phyloP scores from a whole-genome alignment of 2,113 vertebrate species.

The Gallinago undulata region DNA sequence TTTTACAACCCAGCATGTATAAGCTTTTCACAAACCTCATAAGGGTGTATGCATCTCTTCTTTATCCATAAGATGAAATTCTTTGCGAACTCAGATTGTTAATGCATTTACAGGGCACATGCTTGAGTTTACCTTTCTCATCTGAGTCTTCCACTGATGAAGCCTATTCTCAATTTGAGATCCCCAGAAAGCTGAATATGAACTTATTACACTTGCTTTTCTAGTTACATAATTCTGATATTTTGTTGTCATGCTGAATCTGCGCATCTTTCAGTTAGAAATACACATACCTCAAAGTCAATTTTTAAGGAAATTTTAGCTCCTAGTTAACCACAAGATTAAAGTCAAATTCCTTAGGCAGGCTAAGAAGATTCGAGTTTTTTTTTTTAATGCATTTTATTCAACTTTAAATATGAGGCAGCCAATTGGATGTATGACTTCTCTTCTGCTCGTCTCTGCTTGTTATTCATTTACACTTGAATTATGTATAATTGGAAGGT shows the following conservation, averaged over 20 bases:
- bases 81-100: neutral
- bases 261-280: neutral
- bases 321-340: neutral
- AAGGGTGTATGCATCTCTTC: neutral
- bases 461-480: slow-evolving; percentile 8
- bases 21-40: neutral
- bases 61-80: neutral
- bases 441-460: neutral
- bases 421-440: neutral
- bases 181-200: neutral
- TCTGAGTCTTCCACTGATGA: neutral
- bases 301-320: neutral
- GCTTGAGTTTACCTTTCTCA: neutral
- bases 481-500: neutral
- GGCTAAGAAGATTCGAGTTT: neutral
- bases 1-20: neutral
- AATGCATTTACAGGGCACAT: neutral
- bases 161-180: neutral
- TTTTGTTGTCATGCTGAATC: neutral
- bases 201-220: neutral
- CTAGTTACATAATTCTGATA: neutral
- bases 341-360: neutral
- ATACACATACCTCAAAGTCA: neutral
- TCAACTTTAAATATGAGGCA: neutral
- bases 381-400: neutral